Percentiles rank a stretch among this genome's conserved stretches.
Evolutionary conservation across 1,140 invertebrate species (phyloP).

Genomic region (Pseudachorutes palmiensis): DNA sequence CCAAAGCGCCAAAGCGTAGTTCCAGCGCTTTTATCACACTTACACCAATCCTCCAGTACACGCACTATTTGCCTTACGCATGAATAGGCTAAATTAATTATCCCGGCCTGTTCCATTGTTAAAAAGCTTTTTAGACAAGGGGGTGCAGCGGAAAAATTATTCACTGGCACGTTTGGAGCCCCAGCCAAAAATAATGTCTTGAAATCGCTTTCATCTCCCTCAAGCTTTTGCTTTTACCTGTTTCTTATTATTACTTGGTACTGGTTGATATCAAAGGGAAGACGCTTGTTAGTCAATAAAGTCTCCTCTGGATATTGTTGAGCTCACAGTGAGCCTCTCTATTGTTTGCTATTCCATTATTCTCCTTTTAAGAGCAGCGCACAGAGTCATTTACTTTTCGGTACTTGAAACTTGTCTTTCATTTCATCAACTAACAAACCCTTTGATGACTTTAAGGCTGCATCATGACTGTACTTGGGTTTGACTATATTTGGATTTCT

Average conservation of each 20-base stretch:
- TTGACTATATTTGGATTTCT: not conserved
- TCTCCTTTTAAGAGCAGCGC: not conserved
- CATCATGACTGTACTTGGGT: not conserved
- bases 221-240: too few relatives aligned
- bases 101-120: not conserved
- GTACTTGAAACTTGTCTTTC: not conserved
- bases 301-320: too few relatives aligned
- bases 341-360: not conserved
- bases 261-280: not conserved
- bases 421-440: not conserved
- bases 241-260: not conserved
- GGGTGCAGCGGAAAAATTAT: not conserved
- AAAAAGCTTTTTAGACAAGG: not conserved
- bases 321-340: too few relatives aligned
- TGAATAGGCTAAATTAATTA: slow-evolving; percentile 1
- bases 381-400: not conserved
- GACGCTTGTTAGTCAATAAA: not conserved
- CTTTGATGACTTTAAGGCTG: not conserved
- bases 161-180: not conserved
- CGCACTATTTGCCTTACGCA: too few relatives aligned
- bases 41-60: too few relatives aligned
- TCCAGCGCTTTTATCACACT: not conserved
- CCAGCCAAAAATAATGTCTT: not conserved
- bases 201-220: too few relatives aligned
- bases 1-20: too few relatives aligned